Conservation (phyloP, 2,888 invertebrate species). For the Lysandra coridon region DNA sequence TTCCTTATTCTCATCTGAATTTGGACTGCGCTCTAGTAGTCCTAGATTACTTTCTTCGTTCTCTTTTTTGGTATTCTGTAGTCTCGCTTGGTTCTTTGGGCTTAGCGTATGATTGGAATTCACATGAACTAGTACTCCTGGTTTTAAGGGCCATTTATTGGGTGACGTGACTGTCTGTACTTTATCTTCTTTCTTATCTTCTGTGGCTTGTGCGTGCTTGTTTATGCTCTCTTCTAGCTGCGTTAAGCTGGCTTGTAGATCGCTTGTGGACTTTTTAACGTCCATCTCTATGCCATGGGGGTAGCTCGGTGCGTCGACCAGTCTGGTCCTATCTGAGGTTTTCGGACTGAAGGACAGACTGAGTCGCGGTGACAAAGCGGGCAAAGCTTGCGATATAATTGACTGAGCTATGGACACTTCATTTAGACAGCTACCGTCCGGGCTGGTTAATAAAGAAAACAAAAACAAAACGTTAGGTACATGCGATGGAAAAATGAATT, state of each 20-base stretch:
- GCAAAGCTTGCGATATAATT: conserved; percentile 79
- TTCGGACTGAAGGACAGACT: conserved; percentile 71
- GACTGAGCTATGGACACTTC: conserved; percentile 78
- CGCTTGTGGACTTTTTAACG: conserved; percentile 53
- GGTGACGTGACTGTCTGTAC: conserved; percentile 71
- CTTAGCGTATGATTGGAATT: conserved; percentile 89
- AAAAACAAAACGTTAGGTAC: conserved; percentile 50
- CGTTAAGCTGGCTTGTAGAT: conserved; percentile 56
- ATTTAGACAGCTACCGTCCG: conserved; percentile 77
- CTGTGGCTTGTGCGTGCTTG: conserved; percentile 46
- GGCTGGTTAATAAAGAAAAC: conserved; percentile 59
- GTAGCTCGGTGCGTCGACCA: conserved; percentile 61
- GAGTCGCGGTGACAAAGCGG: conserved; percentile 71
- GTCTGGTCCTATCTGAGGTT: conserved; percentile 71
- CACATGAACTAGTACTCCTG: conserved; percentile 93
- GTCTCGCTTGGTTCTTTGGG: conserved; percentile 75
- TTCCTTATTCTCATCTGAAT: conserved; percentile 47
- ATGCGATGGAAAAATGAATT: conserved; percentile 46
- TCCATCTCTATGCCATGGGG: conserved; percentile 63
- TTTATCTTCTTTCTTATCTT: conserved; percentile 55
- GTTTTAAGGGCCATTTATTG: conserved; percentile 92
- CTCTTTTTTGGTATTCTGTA: conserved; percentile 50
- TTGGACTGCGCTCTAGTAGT: conserved; percentile 64
- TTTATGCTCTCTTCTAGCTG: conserved; percentile 59
- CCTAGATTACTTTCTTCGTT: conserved; percentile 61